Conservation (phyloP, 2,888 invertebrate genomes). For the Melipona bicolor region DNA sequence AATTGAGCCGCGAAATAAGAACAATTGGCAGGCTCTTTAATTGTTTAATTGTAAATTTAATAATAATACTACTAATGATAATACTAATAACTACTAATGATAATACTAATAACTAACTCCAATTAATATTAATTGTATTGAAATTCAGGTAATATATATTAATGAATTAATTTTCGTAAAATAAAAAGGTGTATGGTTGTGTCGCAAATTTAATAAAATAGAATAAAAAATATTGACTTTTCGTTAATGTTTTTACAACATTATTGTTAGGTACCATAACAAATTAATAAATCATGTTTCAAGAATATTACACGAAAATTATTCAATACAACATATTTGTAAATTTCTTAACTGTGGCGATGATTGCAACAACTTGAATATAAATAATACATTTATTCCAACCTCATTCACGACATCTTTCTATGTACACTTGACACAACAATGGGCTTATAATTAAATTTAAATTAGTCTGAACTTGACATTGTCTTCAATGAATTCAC, state of each 20-base stretch:
- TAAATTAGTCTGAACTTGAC: not conserved
- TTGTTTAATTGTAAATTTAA: conserved; percentile 1
- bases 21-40: not conserved
- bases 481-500: no score
- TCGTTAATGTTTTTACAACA: not conserved
- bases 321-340: not conserved
- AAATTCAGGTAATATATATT: no score
- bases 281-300: not conserved
- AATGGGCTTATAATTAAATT: not conserved
- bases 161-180: no score
- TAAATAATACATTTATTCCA: conserved; percentile 26
- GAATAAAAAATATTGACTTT: not conserved
- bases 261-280: no score
- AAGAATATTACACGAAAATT: not conserved
- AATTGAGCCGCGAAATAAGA: conserved; percentile 87
- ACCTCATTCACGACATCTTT: not conserved
- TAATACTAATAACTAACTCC: no score
- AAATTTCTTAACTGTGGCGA: not conserved
- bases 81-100: no score
- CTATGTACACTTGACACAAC: conserved; percentile 6
- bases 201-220: not conserved
- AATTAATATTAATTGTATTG: no score
- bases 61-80: no score
- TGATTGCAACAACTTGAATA: conserved; percentile 2
- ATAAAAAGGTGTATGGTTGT: no score